Base-by-base conservation (phyloP, 2,888 invertebrate genomes). In the Netelia virgata region DNA sequence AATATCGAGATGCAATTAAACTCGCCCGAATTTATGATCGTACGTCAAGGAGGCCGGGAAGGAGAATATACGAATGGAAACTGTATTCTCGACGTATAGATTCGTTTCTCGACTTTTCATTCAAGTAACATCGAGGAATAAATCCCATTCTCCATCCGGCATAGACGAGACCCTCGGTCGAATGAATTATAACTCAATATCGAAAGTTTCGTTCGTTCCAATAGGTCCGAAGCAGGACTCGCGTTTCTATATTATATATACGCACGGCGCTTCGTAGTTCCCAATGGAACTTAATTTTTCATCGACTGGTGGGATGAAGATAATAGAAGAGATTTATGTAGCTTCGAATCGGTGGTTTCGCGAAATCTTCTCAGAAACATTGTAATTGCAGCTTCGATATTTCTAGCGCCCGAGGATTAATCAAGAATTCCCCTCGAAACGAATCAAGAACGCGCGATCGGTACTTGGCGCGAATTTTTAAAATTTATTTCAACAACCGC, bases 171-270 rank as follows among this genome's bases (percentile, higher is more conserved):
- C 41, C 18, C 16, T 77, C 72, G 50, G 36, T 59, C 66, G 72
- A 76, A 66, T 66, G 66, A 77, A 77, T 77, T 82, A 82, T 66
- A 72, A 82, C 72, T 77, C 66, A 61, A 77, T 82, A 82, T 70
- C 64, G 66, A 82, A 82, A 72, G 78, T 78, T 72, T 78, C 28
- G 63, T 70, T 61, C 36, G 41, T n/a, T 36, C 66, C 36, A 63
- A 63, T 43, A 10, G 70, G 63, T 41, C 63, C 18, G 57, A 63
- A 14, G 23, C 69, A 36, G 69, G 69, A 78, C 69, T 61, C 18
- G 16, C 57, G 10, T 18, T 23, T 61, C 18, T 50, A 14, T 64
- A 57, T 28, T 28, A 47, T 47, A 47, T 47, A 47, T 14, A 1
- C 14, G 11, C 14, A 14, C 14, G 14, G 28, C 16, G 9, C 10